phyloP scores from a whole-genome alignment of 1,140 invertebrate genomes.

The Drosophila tristis region DNA sequence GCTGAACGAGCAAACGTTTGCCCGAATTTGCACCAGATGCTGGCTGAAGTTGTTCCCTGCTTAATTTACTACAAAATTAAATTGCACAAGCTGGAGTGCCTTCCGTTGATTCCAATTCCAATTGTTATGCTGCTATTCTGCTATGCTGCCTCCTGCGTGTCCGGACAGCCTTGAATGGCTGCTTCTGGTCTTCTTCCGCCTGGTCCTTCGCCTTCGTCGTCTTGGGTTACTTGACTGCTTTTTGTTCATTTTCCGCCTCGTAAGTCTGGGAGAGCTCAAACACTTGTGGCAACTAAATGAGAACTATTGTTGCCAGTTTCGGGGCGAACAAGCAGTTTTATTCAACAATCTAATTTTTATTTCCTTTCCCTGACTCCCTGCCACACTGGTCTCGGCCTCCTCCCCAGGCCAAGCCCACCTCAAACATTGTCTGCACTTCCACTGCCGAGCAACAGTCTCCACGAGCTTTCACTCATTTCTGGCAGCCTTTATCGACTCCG shows the following conservation, averaged over 20 bases:
- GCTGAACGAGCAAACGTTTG: constrained; percentile 38
- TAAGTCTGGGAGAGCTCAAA: constrained; percentile 49
- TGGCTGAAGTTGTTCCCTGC: constrained; percentile 54
- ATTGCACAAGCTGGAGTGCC: constrained; percentile 55
- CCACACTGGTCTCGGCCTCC: not conserved
- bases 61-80: constrained; percentile 69
- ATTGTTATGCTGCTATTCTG: constrained; percentile 40
- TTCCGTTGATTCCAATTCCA: constrained; percentile 34
- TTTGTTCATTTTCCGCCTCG: constrained; percentile 68
- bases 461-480: not conserved
- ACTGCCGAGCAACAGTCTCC: too few species aligned
- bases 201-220: not conserved
- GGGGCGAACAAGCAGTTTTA: constrained; percentile 49
- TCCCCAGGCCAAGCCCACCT: not conserved
- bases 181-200: not conserved
- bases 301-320: constrained; percentile 57
- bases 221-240: constrained; percentile 24
- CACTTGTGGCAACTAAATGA: constrained; percentile 65
- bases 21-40: constrained; percentile 53
- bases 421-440: constrained; percentile 23
- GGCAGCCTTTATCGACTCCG: not conserved
- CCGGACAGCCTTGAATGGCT: constrained; percentile 21
- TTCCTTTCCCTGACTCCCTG: not conserved
- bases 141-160: constrained; percentile 28
- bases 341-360: constrained; percentile 57